Conservation (phyloP, 1,140 invertebrate genomes). For the Caenorhabditis remanei region DNA sequence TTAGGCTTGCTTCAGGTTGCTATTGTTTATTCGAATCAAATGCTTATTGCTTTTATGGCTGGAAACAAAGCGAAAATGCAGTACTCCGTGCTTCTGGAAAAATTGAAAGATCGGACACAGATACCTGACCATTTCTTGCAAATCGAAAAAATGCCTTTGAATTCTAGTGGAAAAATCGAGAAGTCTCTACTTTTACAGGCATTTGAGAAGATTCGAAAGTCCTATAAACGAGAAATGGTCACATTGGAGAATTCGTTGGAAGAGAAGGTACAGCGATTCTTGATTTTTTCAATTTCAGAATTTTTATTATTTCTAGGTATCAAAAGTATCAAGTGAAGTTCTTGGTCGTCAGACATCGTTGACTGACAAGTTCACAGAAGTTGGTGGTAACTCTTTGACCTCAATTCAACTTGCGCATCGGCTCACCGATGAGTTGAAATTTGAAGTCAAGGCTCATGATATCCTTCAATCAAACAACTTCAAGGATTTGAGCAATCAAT, state of each 20-base stretch:
- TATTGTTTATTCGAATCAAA: conserved; percentile 40
- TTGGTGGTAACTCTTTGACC: conserved; percentile 1
- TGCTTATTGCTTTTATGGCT: conserved; percentile 62
- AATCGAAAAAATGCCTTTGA: conserved; percentile 66
- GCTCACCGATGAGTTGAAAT: conserved; percentile 15
- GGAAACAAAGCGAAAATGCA: background rate
- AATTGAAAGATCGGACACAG: conserved; percentile 18
- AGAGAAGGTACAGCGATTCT: background rate
- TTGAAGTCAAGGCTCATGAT: conserved; percentile 25
- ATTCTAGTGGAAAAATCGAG: conserved; percentile 69
- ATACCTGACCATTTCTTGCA: conserved; percentile 61
- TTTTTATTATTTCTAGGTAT: background rate
- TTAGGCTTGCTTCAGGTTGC: conserved; percentile 2
- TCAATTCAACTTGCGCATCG: conserved; percentile 15
- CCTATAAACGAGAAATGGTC: conserved; percentile 49
- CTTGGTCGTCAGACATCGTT: background rate
- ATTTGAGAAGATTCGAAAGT: conserved; percentile 6
- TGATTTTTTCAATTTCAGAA: background rate
- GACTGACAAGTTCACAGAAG: background rate
- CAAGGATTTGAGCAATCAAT: background rate
- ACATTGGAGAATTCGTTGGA: conserved; percentile 29
- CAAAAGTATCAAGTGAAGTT: background rate
- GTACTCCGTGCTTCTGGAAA: background rate
- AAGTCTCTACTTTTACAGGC: conserved; percentile 57
- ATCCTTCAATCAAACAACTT: background rate